A percentile compares a stretch with the other conserved stretches of the same genome.
Evolutionary conservation across 2,797 vertebrate genomes (phyloP).

Genomic region (Acropternis orthonyx): DNA sequence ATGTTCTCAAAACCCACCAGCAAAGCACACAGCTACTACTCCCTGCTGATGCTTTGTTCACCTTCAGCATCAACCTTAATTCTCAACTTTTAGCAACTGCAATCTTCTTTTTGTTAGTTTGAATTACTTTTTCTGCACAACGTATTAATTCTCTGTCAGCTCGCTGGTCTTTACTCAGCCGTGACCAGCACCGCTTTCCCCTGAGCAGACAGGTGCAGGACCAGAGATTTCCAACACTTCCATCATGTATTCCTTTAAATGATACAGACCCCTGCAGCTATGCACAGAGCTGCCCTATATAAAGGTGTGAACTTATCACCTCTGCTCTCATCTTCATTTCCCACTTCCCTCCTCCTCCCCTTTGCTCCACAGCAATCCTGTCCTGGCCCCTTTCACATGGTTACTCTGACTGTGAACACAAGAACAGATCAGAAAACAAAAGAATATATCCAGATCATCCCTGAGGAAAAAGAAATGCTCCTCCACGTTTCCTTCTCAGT

Average conservation of each 20-base stretch:
- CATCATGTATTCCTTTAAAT: slow-evolving; percentile 3
- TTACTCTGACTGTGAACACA: slow-evolving; percentile 22
- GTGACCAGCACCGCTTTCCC: neutral
- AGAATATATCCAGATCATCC: neutral
- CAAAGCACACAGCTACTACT: neutral
- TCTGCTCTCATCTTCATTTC: slow-evolving; percentile 56
- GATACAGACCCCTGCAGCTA: slow-evolving; percentile 22
- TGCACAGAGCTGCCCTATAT: slow-evolving; percentile 47
- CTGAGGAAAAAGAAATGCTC: neutral
- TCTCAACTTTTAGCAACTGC: neutral
- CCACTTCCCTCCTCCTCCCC: slow-evolving; percentile 23
- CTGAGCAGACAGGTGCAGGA: slow-evolving; percentile 6
- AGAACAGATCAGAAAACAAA: slow-evolving; percentile 34
- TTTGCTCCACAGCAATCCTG: neutral
- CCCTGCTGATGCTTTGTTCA: neutral
- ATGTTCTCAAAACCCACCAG: neutral
- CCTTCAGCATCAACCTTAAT: neutral
- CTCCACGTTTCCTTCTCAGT: neutral
- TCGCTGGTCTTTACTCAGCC: neutral
- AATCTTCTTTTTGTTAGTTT: neutral
- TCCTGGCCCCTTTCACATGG: slow-evolving; percentile 11
- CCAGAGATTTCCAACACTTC: slow-evolving; percentile 33
- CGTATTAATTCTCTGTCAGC: neutral
- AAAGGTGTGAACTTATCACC: slow-evolving; percentile 67
- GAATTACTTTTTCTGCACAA: neutral